Evolutionary conservation across 1,140 invertebrate genomes (phyloP).

Genomic region (Copidosoma floridanum): DNA sequence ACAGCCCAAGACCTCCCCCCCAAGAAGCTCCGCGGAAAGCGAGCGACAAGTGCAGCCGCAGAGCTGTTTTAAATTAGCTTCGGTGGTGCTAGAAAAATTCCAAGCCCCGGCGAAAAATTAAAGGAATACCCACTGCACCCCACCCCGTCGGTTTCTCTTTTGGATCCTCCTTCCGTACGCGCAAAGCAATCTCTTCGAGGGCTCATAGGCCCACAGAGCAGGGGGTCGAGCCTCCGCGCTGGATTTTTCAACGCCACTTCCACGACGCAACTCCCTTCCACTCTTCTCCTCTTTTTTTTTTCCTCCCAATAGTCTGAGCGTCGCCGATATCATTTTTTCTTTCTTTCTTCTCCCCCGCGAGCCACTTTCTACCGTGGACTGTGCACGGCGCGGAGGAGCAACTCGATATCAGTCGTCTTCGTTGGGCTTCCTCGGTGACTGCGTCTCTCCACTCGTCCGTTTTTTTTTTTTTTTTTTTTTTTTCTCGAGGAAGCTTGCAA

Average conservation of each 20-base stretch:
- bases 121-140: conserved; percentile 40
- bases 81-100: neutral
- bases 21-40: neutral
- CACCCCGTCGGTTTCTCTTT: no score
- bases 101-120: conserved; percentile 30
- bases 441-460: neutral
- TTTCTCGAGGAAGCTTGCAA: neutral
- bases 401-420: conserved; percentile 6
- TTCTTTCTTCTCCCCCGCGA: no score
- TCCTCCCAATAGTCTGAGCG: neutral
- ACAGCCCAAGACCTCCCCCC: no score
- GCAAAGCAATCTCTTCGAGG: conserved; percentile 39
- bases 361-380: no score
- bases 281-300: neutral
- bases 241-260: no score
- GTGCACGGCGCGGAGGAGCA: no score
- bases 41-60: neutral
- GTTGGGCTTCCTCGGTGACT: neutral
- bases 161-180: conserved; percentile 13
- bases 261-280: no score
- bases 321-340: neutral
- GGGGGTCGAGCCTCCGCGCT: neutral
- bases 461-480: neutral
- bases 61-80: conserved; percentile 1
- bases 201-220: conserved; percentile 30